Evolutionary conservation across 2,797 vertebrate genomes (phyloP).

Genomic region (Alca torda): DNA sequence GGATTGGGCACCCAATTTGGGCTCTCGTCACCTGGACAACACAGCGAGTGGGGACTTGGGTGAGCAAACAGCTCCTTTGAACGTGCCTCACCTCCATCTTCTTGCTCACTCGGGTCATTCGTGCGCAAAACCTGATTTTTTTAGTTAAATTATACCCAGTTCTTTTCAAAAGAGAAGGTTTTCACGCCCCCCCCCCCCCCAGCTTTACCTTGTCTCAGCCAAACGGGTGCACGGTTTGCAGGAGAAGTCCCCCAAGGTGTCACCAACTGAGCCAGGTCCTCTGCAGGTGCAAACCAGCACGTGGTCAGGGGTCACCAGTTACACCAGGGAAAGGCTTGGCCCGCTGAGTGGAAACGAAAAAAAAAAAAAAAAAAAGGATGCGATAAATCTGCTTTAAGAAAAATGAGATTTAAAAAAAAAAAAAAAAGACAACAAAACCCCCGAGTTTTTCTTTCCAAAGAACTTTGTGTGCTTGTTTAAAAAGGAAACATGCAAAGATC

Average conservation of each 20-base stretch:
- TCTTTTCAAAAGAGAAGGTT: conserved; percentile 10
- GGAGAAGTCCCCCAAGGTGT: not conserved
- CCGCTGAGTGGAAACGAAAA: not conserved
- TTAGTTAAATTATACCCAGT: conserved; percentile 2
- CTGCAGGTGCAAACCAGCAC: not conserved
- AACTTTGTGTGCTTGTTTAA: not conserved
- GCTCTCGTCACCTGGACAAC: not conserved
- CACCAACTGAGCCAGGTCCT: not conserved
- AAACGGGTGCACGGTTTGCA: conserved; percentile 2
- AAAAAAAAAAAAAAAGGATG: not conserved
- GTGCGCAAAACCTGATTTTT: not conserved
- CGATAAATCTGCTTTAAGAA: not conserved
- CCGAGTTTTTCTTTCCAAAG: not conserved
- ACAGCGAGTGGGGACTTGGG: not conserved
- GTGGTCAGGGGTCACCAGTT: not conserved
- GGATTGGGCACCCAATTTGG: not conserved
- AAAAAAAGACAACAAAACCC: too few relatives aligned
- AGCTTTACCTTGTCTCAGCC: not conserved
- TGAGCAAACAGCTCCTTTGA: not conserved
- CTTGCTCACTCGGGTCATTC: not conserved
- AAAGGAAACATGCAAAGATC: conserved; percentile 12
- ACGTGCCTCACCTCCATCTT: not conserved
- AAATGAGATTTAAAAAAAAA: not conserved
- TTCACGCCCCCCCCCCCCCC: not conserved
- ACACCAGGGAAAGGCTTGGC: not conserved